A percentile compares a stretch with the other conserved stretches of the same genome.
Conservation (phyloP, 2,888 invertebrate species). For the Sarcophaga carnaria region DNA sequence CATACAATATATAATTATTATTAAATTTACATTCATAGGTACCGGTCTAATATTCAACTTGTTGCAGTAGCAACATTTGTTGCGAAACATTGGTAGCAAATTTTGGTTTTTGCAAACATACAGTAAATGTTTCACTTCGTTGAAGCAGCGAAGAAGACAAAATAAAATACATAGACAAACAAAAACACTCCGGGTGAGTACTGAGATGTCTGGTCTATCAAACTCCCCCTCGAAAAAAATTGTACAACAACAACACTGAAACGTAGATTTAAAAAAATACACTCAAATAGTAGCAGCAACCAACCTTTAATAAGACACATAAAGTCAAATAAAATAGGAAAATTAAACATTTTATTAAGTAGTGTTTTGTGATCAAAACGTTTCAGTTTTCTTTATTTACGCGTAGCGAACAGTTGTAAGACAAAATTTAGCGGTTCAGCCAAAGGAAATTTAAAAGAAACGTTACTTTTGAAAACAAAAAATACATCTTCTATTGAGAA, state of each 20-base stretch:
- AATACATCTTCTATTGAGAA: constrained; percentile 6
- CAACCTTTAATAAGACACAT: not conserved
- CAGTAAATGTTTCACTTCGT: constrained; percentile 73
- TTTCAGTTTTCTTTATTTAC: constrained; percentile 75
- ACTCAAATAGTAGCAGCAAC: not conserved
- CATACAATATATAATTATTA: not conserved
- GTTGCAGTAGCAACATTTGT: constrained; percentile 40
- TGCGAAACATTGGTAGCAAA: constrained; percentile 53
- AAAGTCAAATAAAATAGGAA: constrained; percentile 29
- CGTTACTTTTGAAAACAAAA: constrained; percentile 12
- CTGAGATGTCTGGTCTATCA: constrained; percentile 13
- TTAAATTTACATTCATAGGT: not conserved
- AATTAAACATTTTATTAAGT: constrained; percentile 73
- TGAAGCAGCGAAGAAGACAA: constrained; percentile 69
- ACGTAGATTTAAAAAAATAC: not conserved
- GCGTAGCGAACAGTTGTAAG: constrained; percentile 72
- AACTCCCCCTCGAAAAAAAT: constrained; percentile 44
- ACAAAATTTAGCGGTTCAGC: constrained; percentile 18
- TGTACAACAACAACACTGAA: constrained; percentile 18
- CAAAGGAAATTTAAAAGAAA: not conserved
- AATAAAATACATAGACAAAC: not conserved
- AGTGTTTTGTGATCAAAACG: constrained; percentile 71
- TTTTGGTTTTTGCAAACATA: constrained; percentile 47
- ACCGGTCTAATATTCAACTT: constrained; percentile 10
- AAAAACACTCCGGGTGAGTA: not conserved